These are phyloP conservation scores for Euura lappo DNA, from an alignment of 1,140 invertebrate species.

Conservation along the genomic window DNA sequence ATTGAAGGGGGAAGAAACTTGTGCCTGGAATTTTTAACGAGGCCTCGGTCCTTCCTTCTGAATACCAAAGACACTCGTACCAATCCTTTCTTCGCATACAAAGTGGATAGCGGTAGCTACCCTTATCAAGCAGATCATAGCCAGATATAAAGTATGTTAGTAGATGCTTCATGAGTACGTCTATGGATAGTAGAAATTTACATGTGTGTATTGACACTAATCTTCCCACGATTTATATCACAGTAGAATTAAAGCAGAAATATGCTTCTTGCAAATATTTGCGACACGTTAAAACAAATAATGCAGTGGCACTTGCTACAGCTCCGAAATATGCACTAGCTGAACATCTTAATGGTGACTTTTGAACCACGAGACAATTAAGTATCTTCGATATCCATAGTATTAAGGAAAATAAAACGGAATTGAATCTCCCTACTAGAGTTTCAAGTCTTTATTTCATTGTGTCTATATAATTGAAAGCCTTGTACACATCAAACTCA, in stretches of 20 bases:
- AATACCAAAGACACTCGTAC: slow-evolving; percentile 31
- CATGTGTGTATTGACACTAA: neutral
- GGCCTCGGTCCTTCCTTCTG: slow-evolving; percentile 23
- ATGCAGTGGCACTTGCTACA: neutral
- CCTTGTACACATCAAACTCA: too few species aligned
- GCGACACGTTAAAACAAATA: neutral
- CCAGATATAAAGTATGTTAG: slow-evolving; percentile 5
- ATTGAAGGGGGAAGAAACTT: neutral
- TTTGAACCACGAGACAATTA: too few species aligned
- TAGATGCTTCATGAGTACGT: neutral
- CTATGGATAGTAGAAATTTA: neutral
- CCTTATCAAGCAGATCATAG: slow-evolving; percentile 18
- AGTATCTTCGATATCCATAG: too few species aligned
- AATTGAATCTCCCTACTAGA: too few species aligned
- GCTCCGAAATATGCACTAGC: neutral
- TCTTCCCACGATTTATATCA: neutral
- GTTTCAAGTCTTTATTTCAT: too few species aligned
- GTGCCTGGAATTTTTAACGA: slow-evolving; percentile 17
- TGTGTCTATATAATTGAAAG: too few species aligned
- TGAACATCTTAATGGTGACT: too few species aligned
- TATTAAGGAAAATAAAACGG: too few species aligned
- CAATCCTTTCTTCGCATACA: slow-evolving; percentile 28
- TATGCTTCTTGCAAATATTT: neutral
- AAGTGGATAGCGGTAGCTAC: slow-evolving; percentile 39
- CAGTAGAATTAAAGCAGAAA: too few species aligned